phyloP scores from a whole-genome alignment of 2,888 invertebrate species.

The Eudemis profundana region DNA sequence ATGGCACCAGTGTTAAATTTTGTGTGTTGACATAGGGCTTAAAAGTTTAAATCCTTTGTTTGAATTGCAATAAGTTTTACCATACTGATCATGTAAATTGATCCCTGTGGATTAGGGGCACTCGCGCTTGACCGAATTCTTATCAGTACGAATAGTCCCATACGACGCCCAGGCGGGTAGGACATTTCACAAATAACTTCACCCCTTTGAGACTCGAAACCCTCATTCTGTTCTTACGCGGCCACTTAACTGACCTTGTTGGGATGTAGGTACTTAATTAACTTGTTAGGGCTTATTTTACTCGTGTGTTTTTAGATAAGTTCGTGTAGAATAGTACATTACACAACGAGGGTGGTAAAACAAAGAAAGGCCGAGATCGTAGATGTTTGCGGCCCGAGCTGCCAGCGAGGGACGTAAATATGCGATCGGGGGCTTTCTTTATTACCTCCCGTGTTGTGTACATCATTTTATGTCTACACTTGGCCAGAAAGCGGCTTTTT shows the following conservation, averaged over 20 bases:
- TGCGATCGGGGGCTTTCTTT: too few relatives aligned
- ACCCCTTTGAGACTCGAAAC: constrained; percentile 40
- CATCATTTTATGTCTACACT: too few relatives aligned
- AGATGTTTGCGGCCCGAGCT: too few relatives aligned
- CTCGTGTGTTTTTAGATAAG: constrained; percentile 24
- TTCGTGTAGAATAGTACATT: not conserved
- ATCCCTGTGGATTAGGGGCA: not conserved
- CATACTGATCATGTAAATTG: too few relatives aligned
- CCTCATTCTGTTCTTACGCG: constrained; percentile 38
- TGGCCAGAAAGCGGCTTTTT: too few relatives aligned
- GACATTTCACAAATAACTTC: constrained; percentile 44
- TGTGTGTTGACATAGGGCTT: too few relatives aligned
- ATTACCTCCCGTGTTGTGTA: too few relatives aligned
- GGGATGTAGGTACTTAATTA: constrained; percentile 36
- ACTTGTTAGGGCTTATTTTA: constrained; percentile 27
- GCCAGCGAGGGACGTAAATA: too few relatives aligned
- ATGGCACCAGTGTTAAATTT: too few relatives aligned
- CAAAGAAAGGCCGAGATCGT: too few relatives aligned
- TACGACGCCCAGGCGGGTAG: constrained; percentile 29
- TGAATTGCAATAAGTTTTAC: not conserved
- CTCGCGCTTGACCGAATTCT: constrained; percentile 29
- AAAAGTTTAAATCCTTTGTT: too few relatives aligned
- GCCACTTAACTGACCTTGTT: constrained; percentile 37
- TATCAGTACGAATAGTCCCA: constrained; percentile 36
- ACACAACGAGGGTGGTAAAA: too few relatives aligned